Evolutionary conservation across 2,888 invertebrate species (phyloP).

Genomic region (Leucania comma): DNA sequence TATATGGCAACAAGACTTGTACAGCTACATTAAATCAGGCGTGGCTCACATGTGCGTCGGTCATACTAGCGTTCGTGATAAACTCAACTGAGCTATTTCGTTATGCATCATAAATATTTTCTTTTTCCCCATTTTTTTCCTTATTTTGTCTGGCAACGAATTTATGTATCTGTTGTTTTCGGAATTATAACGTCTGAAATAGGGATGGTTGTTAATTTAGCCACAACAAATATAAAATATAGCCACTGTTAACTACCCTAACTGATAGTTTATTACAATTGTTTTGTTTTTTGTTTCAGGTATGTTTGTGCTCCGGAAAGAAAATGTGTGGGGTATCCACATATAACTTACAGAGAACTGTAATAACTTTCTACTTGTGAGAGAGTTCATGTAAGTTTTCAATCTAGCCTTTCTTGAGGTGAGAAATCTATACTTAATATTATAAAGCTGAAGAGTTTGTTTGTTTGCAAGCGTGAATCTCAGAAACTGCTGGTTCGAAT

Average conservation of each 20-base stretch:
- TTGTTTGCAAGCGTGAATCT: too few relatives aligned
- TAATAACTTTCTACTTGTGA: neutral
- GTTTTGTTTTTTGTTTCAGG: conserved; percentile 60
- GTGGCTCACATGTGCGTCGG: too few relatives aligned
- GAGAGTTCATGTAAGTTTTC: neutral
- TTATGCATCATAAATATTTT: conserved; percentile 44
- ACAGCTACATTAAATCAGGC: too few relatives aligned
- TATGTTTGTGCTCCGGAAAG: conserved; percentile 34
- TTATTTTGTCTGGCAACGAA: conserved; percentile 43
- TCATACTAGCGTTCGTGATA: conserved; percentile 4
- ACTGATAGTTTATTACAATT: conserved; percentile 46
- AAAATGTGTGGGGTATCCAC: neutral
- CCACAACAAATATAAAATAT: conserved; percentile 47
- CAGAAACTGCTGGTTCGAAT: too few relatives aligned
- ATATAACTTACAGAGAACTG: neutral
- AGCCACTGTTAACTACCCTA: conserved; percentile 24
- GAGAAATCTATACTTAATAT: too few relatives aligned
- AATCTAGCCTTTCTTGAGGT: too few relatives aligned
- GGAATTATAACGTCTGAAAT: conserved; percentile 45
- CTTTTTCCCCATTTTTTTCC: conserved; percentile 39
- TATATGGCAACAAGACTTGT: too few relatives aligned
- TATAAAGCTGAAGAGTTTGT: too few relatives aligned
- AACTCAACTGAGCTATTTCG: conserved; percentile 5
- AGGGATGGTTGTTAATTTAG: conserved; percentile 44
- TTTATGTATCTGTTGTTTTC: conserved; percentile 64